A percentile compares a stretch with the other conserved stretches of the same genome.
These are phyloP conservation scores for Melanogrammus aeglefinus DNA, from an alignment of 2,797 vertebrate genomes.

Conservation along the genomic window DNA sequence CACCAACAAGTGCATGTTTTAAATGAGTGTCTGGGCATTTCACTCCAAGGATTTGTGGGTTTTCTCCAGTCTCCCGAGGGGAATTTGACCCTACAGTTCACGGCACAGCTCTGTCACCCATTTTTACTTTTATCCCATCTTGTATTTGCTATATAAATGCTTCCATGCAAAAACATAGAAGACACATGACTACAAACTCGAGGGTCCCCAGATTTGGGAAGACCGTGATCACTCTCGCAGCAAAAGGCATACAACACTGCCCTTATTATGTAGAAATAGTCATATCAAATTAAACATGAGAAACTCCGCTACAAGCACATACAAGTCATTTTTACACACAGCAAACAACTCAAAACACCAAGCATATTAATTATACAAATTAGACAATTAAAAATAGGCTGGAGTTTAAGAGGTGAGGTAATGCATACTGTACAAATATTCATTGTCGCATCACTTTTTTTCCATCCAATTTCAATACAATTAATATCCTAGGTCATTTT, in stretches of 20 bases:
- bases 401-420: too few species aligned
- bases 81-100: conserved; percentile 47
- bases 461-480: not conserved
- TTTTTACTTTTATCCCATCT: conserved; percentile 53
- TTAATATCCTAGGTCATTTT: not conserved
- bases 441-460: not conserved
- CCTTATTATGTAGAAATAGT: too few species aligned
- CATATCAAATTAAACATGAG: too few species aligned
- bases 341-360: too few species aligned
- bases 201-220: too few species aligned
- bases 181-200: not conserved
- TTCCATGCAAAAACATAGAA: conserved; percentile 27
- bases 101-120: conserved; percentile 33
- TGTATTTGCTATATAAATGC: conserved; percentile 30
- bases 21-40: conserved; percentile 57
- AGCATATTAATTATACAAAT: too few species aligned
- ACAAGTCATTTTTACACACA: too few species aligned
- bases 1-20: conserved; percentile 48
- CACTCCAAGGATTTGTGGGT: conserved; percentile 53
- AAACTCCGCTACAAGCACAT: too few species aligned
- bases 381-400: too few species aligned
- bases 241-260: too few species aligned
- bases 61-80: conserved; percentile 43
- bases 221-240: too few species aligned
- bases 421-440: not conserved